These are phyloP conservation scores for Pinna nobilis DNA, from an alignment of 1,140 invertebrate genomes.

Conservation along the genomic window DNA sequence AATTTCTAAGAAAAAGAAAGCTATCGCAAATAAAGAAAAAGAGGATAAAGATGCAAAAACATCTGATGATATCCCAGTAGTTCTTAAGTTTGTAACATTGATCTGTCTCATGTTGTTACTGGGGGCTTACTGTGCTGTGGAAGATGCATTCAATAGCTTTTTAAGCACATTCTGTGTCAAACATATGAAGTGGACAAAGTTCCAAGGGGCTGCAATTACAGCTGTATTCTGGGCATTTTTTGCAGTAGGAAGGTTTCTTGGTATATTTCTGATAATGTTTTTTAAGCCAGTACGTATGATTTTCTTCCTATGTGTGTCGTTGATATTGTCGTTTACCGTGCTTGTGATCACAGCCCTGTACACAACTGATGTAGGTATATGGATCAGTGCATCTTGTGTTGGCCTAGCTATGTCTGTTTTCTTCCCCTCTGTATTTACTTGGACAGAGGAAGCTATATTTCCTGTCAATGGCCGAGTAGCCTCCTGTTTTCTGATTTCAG, in stretches of 20 bases:
- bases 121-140: slow-evolving; percentile 45
- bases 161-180: slow-evolving; percentile 48
- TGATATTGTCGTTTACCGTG: not conserved
- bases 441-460: slow-evolving; percentile 49
- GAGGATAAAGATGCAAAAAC: slow-evolving; percentile 1
- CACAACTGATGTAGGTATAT: slow-evolving; percentile 40
- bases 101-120: slow-evolving; percentile 25
- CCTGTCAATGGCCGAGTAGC: slow-evolving; percentile 43
- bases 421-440: slow-evolving; percentile 47
- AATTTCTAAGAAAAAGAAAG: not conserved
- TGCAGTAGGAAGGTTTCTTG: slow-evolving; percentile 37
- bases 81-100: slow-evolving; percentile 5
- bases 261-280: slow-evolving; percentile 38
- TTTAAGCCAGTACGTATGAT: slow-evolving; percentile 6
- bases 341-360: slow-evolving; percentile 14
- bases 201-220: slow-evolving; percentile 34
- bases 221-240: slow-evolving; percentile 48
- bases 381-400: slow-evolving; percentile 38
- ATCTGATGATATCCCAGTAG: not conserved
- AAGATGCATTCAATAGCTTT: slow-evolving; percentile 48
- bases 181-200: slow-evolving; percentile 47
- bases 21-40: not conserved
- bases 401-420: slow-evolving; percentile 53
- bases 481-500: slow-evolving; percentile 44
- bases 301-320: not conserved